Percentiles rank a stretch among this genome's conserved stretches.
Evolutionary conservation across 2,797 vertebrate genomes (phyloP).

Genomic region (Tolypeutes matacus): DNA sequence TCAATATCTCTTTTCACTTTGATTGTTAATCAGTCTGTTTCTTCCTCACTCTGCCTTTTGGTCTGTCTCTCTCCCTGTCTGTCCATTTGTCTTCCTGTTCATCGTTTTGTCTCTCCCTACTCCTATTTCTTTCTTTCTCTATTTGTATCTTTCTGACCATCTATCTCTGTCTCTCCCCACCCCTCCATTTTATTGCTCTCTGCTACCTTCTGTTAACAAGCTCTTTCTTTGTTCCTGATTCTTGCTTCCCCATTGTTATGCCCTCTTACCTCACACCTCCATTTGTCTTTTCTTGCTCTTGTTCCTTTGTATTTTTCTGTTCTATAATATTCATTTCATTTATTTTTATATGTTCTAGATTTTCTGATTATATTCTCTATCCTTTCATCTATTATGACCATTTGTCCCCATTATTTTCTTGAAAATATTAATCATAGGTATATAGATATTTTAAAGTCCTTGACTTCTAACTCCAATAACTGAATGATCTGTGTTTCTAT

Average conservation of each 20-base stretch:
- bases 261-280: too few species aligned
- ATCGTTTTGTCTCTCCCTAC: neutral
- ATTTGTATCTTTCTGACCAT: neutral
- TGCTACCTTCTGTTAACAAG: constrained; percentile 13
- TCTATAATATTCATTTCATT: neutral
- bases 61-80: neutral
- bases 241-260: neutral
- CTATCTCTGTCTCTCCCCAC: neutral
- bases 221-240: neutral
- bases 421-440: neutral
- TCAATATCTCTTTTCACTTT: neutral
- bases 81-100: neutral
- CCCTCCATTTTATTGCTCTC: neutral
- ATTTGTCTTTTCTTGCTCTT: neutral
- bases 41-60: neutral
- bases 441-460: neutral
- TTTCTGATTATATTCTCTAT: neutral
- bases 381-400: neutral
- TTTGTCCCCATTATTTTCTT: neutral
- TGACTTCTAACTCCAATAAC: neutral
- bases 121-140: neutral
- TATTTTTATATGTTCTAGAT: neutral
- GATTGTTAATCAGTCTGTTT: neutral
- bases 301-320: neutral
- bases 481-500: neutral